Percentiles rank a stretch among this genome's conserved stretches.
Evolutionary conservation across 2,797 vertebrate species (phyloP).

Genomic region (Smutsia gigantea): DNA sequence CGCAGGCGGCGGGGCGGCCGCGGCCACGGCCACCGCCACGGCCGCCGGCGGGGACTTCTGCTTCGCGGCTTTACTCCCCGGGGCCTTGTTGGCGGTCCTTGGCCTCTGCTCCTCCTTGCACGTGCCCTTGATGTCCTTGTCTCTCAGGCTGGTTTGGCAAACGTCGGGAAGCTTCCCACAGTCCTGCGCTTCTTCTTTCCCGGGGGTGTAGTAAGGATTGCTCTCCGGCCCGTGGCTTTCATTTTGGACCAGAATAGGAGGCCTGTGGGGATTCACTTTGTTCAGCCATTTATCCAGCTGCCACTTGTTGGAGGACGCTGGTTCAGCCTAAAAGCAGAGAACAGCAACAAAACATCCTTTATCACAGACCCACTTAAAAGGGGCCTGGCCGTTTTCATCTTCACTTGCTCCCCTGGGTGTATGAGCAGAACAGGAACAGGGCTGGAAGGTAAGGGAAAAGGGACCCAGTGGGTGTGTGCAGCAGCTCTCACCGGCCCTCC

Average conservation of each 20-base stretch:
- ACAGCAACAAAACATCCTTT: conserved; percentile 24
- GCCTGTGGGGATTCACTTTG: conserved; percentile 92
- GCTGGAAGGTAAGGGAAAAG: background rate
- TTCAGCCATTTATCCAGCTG: conserved; percentile 98
- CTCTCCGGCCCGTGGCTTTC: conserved; percentile 82
- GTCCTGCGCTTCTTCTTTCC: conserved; percentile 80
- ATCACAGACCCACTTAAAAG: background rate
- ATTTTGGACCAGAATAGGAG: conserved; percentile 88
- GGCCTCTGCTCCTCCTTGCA: conserved; percentile 85
- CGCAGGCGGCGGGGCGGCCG: conserved; percentile 73
- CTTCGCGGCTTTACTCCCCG: conserved; percentile 81
- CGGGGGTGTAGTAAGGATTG: conserved; percentile 78
- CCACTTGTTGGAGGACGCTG: conserved; percentile 94
- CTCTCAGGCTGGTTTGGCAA: conserved; percentile 73
- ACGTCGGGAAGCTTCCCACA: conserved; percentile 65
- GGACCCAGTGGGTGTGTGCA: background rate
- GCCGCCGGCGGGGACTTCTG: conserved; percentile 81
- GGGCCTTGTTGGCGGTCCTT: conserved; percentile 84
- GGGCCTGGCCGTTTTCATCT: background rate
- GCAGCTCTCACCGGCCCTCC: background rate
- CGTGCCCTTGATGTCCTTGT: conserved; percentile 87
- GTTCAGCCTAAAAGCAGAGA: conserved; percentile 87
- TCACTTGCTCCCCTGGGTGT: background rate
- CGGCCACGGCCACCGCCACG: conserved; percentile 34
- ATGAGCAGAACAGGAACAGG: background rate